phyloP scores from a whole-genome alignment of 2,888 invertebrate genomes.

The Selenia dentaria region DNA sequence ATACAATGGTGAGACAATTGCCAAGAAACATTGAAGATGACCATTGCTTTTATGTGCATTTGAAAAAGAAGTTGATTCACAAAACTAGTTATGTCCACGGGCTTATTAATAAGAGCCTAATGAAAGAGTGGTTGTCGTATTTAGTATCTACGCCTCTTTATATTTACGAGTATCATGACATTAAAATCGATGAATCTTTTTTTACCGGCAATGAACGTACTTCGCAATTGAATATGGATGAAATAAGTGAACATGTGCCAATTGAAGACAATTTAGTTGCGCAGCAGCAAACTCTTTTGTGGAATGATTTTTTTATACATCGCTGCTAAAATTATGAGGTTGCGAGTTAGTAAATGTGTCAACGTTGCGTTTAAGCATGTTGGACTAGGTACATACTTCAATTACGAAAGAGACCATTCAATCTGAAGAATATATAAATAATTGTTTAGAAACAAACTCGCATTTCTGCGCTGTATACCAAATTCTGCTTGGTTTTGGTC shows the following conservation, averaged over 20 bases:
- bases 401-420: conserved; percentile 45
- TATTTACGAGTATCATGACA: conserved; percentile 25
- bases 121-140: conserved; percentile 38
- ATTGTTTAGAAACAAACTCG: conserved; percentile 48
- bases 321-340: conserved; percentile 32
- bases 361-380: conserved; percentile 38
- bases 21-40: conserved; percentile 40
- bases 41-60: conserved; percentile 35
- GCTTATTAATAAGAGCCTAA: conserved; percentile 32
- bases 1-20: conserved; percentile 41
- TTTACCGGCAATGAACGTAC: conserved; percentile 26
- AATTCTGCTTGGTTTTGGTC: conserved; percentile 57
- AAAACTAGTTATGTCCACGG: conserved; percentile 36
- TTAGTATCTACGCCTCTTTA: conserved; percentile 38
- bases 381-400: conserved; percentile 33
- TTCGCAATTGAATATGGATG: conserved; percentile 30
- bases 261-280: conserved; percentile 36
- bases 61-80: conserved; percentile 31
- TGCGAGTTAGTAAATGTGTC: conserved; percentile 29
- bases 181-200: conserved; percentile 35
- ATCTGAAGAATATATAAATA: conserved; percentile 44
- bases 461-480: conserved; percentile 51
- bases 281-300: conserved; percentile 35
- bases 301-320: conserved; percentile 38
- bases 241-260: conserved; percentile 36